These are phyloP conservation scores for Chloromyia formosa DNA, from an alignment of 2,888 invertebrate species.

Conservation along the genomic window DNA sequence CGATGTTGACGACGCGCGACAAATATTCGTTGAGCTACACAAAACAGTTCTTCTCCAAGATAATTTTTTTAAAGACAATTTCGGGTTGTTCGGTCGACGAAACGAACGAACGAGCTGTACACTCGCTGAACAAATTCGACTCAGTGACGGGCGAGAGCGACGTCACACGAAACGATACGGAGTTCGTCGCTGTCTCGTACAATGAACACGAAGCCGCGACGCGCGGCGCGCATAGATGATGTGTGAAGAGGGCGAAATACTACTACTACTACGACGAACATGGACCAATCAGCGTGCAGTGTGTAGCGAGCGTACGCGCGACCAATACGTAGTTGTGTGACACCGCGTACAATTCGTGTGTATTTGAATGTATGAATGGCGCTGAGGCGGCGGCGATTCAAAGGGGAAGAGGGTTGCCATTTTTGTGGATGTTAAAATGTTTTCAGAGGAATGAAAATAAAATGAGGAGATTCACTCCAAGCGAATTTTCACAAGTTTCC, in stretches of 20 bases:
- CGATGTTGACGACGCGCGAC: no score
- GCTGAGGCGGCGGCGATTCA: background rate
- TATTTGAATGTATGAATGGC: constrained; percentile 37
- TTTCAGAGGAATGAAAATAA: no score
- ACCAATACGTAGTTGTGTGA: background rate
- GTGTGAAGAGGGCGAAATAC: constrained; percentile 3
- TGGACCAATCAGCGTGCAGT: constrained; percentile 26
- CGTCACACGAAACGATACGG: constrained; percentile 3
- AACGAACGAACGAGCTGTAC: no score
- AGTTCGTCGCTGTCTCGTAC: constrained; percentile 9
- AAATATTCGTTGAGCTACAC: no score
- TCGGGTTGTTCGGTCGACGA: no score
- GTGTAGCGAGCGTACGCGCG: constrained; percentile 29
- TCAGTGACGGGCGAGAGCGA: no score
- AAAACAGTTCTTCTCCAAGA: no score
- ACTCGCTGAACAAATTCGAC: no score
- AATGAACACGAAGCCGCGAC: constrained; percentile 10
- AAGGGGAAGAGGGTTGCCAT: background rate
- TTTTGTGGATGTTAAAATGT: no score
- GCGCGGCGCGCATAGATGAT: constrained; percentile 1
- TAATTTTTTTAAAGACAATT: no score
- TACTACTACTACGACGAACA: constrained; percentile 31
- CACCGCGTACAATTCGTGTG: constrained; percentile 17
- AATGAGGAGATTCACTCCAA: no score
- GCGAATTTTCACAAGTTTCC: no score